A percentile compares a stretch with the other conserved stretches of the same genome.
These are phyloP conservation scores for Hymenopus coronatus DNA, from an alignment of 2,888 invertebrate genomes.

Conservation along the genomic window DNA sequence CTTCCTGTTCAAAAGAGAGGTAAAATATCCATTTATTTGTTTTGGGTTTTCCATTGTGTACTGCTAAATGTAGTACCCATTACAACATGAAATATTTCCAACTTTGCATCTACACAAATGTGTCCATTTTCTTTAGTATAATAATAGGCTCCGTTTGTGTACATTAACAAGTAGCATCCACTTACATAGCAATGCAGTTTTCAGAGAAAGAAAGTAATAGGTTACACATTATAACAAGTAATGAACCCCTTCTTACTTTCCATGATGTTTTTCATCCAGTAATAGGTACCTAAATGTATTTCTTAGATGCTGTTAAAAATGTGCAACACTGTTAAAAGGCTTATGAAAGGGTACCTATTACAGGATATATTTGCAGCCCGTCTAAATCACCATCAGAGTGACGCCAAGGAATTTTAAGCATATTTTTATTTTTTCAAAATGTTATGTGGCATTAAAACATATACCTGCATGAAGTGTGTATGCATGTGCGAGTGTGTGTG, in stretches of 20 bases:
- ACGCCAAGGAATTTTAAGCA: neutral
- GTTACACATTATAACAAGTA: neutral
- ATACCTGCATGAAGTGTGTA: neutral
- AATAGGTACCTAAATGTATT: neutral
- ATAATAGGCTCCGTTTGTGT: neutral
- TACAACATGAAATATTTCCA: neutral
- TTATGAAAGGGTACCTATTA: neutral
- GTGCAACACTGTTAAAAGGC: neutral
- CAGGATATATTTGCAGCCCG: neutral
- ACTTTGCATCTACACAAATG: neutral
- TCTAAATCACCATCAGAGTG: neutral
- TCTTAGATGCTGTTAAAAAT: neutral
- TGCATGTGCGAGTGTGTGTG: neutral
- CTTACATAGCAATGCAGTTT: neutral
- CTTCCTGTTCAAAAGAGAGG: neutral
- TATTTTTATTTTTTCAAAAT: no score
- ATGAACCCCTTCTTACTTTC: neutral
- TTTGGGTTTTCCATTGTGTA: neutral
- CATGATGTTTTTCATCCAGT: neutral
- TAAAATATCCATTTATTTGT: neutral
- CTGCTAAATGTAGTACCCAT: neutral
- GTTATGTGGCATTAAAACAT: no score
- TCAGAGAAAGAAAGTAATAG: neutral
- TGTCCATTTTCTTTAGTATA: neutral
- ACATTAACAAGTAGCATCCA: neutral